Conservation (phyloP, 1,140 invertebrate species). For the Listronotus oregonensis region DNA sequence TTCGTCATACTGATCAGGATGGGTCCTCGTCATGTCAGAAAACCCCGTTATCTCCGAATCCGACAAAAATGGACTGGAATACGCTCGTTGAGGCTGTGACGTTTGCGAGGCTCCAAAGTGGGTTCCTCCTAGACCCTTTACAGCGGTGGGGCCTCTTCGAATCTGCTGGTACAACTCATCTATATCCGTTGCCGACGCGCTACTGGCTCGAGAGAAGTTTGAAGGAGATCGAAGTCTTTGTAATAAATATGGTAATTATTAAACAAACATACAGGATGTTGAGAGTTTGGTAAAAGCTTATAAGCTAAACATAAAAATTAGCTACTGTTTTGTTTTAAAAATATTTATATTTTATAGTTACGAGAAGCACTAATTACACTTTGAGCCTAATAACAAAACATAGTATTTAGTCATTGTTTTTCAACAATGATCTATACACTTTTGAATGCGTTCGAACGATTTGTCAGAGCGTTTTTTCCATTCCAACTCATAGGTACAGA, state of each 20-base stretch:
- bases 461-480: no score
- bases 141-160: slow-evolving; percentile 46
- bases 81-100: slow-evolving; percentile 18
- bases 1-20: slow-evolving; percentile 10
- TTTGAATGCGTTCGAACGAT: no score
- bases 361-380: no score
- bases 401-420: no score
- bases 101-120: neutral
- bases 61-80: slow-evolving; percentile 48
- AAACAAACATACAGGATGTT: neutral
- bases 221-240: slow-evolving; percentile 25
- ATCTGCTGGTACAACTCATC: slow-evolving; percentile 66
- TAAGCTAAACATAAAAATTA: no score
- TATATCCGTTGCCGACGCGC: slow-evolving; percentile 60
- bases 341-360: no score
- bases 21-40: neutral
- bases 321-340: no score
- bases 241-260: neutral
- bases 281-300: no score
- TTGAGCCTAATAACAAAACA: no score
- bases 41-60: slow-evolving; percentile 50
- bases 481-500: no score
- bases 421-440: no score
- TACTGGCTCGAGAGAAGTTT: slow-evolving; percentile 45
- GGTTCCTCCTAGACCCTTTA: slow-evolving; percentile 13